A percentile compares a stretch with the other conserved stretches of the same genome.
These are phyloP conservation scores for Neodiprion virginianus DNA, from an alignment of 1,140 invertebrate genomes.

Conservation along the genomic window DNA sequence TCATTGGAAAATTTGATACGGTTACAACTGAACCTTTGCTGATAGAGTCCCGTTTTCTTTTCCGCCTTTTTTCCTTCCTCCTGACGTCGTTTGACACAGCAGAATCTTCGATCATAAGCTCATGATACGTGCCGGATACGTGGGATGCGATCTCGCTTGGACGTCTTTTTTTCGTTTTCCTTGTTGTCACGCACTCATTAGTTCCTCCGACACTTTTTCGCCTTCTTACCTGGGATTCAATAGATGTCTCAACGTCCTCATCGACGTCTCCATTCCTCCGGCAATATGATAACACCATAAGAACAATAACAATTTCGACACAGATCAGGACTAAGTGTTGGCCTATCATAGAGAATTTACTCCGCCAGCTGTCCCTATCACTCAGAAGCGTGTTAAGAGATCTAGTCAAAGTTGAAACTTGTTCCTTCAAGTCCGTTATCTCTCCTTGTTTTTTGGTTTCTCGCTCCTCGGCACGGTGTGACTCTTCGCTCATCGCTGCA, in stretches of 20 bases:
- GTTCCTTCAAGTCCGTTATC: slow-evolving; percentile 64
- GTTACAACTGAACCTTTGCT: slow-evolving; percentile 20
- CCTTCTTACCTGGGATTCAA: slow-evolving; percentile 21
- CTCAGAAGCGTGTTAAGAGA: slow-evolving; percentile 66
- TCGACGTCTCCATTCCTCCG: slow-evolving; percentile 39
- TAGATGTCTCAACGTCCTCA: slow-evolving; percentile 16
- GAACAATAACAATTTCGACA: slow-evolving; percentile 62
- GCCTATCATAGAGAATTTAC: slow-evolving; percentile 64
- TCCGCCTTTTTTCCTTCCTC: slow-evolving; percentile 53
- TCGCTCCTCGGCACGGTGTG: slow-evolving; percentile 72
- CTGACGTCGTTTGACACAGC: slow-evolving; percentile 26
- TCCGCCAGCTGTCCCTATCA: slow-evolving; percentile 71
- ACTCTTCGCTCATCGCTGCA: slow-evolving; percentile 76
- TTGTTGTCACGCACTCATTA: slow-evolving; percentile 55
- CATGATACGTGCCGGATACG: slow-evolving; percentile 67
- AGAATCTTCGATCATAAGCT: slow-evolving; percentile 60
- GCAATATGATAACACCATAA: slow-evolving; percentile 61
- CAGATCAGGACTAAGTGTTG: slow-evolving; percentile 64
- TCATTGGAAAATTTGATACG: neutral
- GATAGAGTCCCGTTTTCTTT: slow-evolving; percentile 53
- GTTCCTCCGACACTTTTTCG: slow-evolving; percentile 42
- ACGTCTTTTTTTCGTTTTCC: slow-evolving; percentile 64
- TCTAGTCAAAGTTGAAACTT: slow-evolving; percentile 66
- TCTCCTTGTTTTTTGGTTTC: slow-evolving; percentile 73
- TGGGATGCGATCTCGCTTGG: slow-evolving; percentile 81